Percentiles rank a stretch among this genome's conserved stretches.
phyloP scores from a whole-genome alignment of 2,797 vertebrate genomes.

The Mico argentatus region DNA sequence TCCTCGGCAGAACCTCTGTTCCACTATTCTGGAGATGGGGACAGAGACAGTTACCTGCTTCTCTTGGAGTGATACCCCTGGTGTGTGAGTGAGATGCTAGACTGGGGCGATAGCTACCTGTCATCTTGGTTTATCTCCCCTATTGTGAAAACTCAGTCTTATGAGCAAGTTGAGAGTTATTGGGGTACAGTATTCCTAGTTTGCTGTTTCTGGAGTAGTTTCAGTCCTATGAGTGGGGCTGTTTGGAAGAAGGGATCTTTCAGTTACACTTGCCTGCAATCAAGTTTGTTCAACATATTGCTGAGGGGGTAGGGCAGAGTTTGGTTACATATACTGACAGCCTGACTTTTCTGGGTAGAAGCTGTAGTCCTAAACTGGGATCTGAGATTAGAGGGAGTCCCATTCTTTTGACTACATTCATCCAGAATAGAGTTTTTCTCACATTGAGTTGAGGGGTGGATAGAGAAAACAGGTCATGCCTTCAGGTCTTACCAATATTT shows the following conservation, averaged over 20 bases:
- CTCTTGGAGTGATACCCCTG: background rate
- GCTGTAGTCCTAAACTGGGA: background rate
- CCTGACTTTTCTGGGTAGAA: background rate
- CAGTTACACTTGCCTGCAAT: no score
- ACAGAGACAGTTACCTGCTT: background rate
- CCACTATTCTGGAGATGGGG: background rate
- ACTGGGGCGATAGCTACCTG: rapidly evolving
- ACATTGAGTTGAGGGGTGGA: background rate
- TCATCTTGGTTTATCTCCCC: background rate
- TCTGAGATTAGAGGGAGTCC: background rate
- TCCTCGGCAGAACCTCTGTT: background rate
- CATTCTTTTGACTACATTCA: background rate
- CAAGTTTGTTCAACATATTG: no score
- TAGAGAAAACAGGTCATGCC: no score
- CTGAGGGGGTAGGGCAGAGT: rapidly evolving
- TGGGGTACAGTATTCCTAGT: no score
- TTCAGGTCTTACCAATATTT: background rate
- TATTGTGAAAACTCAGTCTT: background rate
- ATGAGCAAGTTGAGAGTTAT: background rate
- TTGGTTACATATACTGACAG: background rate
- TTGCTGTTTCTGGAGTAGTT: background rate
- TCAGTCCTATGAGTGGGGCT: background rate
- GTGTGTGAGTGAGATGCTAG: background rate
- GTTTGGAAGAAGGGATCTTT: background rate
- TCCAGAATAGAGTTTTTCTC: background rate